These are phyloP conservation scores for Cairina moschata DNA, from an alignment of 2,113 vertebrate species.

Conservation along the genomic window DNA sequence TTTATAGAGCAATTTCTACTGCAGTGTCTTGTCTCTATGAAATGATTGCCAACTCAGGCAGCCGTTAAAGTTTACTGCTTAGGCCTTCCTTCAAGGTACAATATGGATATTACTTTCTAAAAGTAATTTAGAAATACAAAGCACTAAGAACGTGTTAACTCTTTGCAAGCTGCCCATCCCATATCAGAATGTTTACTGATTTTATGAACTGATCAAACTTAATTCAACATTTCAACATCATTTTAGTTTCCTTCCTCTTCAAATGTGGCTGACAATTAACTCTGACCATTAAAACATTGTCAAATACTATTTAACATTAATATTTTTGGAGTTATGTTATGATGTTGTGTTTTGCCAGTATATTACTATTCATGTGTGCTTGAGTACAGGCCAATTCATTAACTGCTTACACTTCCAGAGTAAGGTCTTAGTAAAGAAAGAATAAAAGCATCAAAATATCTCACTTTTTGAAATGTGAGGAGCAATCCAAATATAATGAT, in stretches of 20 bases:
- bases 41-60: slow-evolving; percentile 81
- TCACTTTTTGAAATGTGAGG: not conserved
- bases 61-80: slow-evolving; percentile 82
- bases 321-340: not conserved
- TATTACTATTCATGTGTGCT: not conserved
- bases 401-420: not conserved
- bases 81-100: slow-evolving; percentile 80
- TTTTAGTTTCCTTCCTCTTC: not conserved
- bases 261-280: not conserved
- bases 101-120: slow-evolving; percentile 76
- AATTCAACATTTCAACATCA: not conserved
- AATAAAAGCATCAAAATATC: not conserved
- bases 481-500: not conserved
- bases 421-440: not conserved
- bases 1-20: slow-evolving; percentile 83
- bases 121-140: slow-evolving; percentile 77
- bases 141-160: slow-evolving; percentile 58
- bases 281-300: not conserved
- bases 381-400: not conserved
- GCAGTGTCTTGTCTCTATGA: slow-evolving; percentile 80
- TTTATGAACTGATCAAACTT: not conserved
- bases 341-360: not conserved
- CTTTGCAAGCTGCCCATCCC: slow-evolving; percentile 26
- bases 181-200: not conserved
- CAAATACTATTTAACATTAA: not conserved